Evolutionary conservation across 2,888 invertebrate genomes (phyloP), one percentile per base, ranked within the genome.

Genomic region (Ecdyonurus torrentis): DNA sequence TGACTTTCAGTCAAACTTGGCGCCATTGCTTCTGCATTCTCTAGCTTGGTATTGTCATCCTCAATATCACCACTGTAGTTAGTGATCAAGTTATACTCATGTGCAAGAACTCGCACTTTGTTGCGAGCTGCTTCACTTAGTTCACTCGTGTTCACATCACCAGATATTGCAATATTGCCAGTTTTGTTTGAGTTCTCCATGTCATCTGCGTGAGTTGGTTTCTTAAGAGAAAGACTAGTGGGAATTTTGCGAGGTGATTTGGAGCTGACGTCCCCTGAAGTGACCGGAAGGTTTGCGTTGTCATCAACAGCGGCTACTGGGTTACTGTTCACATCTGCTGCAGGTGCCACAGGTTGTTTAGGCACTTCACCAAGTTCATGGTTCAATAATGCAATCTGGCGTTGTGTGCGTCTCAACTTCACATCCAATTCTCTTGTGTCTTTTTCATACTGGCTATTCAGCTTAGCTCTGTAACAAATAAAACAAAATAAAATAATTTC

Each of bases 61-160:
- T 37, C 15, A 10, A 37, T 15, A 15, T 37, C 15, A 37, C 15
- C 37, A 37, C 15, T 37, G 20, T 55, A 55, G 20, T 55, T 55
- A 7, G n/a, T n/a, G n/a, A 55, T 55, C 5, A 55, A n/a, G 20
- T 55, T 55, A 66, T 80, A 84, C 70, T 85, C 85, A 0, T 82
- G 79, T 2, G 80, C 78, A 63, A 85, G 71, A 1, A 85, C 77
- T 72, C 79, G 83, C 22, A 81, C 69, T 71, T 81, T 83, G 68
- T 85, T 86, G 61, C 76, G 72, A 66, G 83, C 74, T 0, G 84
- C 83, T 63, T 82, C 81, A 18, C 78, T 82, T n/a, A n/a, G n/a
- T n/a, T n/a, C n/a, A n/a, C n/a, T n/a, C n/a, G n/a, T n/a, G n/a
- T n/a, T 5, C 37, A 10, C 37, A 5, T 37, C 22, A n/a, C 55